Evolutionary conservation across 2,888 invertebrate species (phyloP), one percentile per base, ranked within the genome.

Genomic region (Lasioglossum vierecki): DNA sequence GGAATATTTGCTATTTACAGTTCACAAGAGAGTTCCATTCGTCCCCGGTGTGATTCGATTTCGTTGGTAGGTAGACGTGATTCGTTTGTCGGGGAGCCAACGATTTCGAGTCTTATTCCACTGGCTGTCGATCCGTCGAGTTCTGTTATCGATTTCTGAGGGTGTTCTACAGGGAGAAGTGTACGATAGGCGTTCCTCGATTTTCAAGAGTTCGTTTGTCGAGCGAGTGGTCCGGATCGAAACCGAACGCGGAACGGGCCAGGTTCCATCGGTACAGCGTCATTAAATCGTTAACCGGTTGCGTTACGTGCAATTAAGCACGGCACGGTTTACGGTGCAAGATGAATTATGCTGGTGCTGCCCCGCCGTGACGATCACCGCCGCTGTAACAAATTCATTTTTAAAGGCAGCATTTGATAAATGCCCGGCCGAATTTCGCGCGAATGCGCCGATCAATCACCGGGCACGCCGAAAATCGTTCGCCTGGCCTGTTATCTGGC

Each of bases 381-480:
- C 15, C 39, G 60, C 63, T 83, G 78, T 76, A 85, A 86, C 86
- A 79, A 79, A 85, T 86, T 81, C 86, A 76, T 86, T 86, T 86
- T 86, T 86, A 86, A 86, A 86, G 82, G 86, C 60, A 79, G 57
- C 74, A 85, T 82, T 85, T 85, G 86, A 86, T 86, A 86, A 86
- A 86, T 82, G 86, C 86, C 77, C 77, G 77, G 82, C 53, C 76
- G 77, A 86, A 86, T 86, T 86, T 86, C 77, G 60, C 60, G 78
- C 86, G 82, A 79, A 81, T 81, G 70, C 53, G 72, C 73, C 86
- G 79, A 86, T 86, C 86, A 86, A 86, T 86, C 86, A 86, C 57
- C n/a, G 53, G 72, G 26, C 76, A 44, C 72, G 79, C 74, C 71
- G 80, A 85, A 85, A 80, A 85, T 85, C 80, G 85, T 76, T 85